A percentile compares a stretch with the other conserved stretches of the same genome.
These are phyloP conservation scores for Nymphalis polychloros DNA, from an alignment of 2,888 invertebrate species.

Conservation along the genomic window DNA sequence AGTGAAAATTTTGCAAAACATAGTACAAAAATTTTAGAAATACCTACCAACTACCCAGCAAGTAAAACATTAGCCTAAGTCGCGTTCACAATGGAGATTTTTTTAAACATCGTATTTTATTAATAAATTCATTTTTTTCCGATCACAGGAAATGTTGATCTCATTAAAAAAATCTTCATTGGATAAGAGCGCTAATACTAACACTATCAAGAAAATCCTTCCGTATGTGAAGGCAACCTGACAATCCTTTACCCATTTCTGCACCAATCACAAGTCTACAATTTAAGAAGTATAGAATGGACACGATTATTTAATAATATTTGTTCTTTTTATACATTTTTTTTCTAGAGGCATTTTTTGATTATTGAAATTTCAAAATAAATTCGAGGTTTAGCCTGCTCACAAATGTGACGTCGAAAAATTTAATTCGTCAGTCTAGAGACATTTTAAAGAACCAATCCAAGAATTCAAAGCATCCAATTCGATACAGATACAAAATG, in stretches of 20 bases:
- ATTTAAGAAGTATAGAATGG: conserved; percentile 54
- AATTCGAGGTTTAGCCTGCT: conserved; percentile 43
- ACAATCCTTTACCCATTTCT: conserved; percentile 49
- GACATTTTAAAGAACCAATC: conserved; percentile 1
- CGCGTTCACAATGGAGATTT: conserved; percentile 32
- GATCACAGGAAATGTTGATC: background rate
- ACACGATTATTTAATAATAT: conserved; percentile 47
- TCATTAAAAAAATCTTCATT: conserved; percentile 20
- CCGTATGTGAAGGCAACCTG: conserved; percentile 57
- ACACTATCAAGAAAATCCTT: conserved; percentile 73
- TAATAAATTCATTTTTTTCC: conserved; percentile 21
- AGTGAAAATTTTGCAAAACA: conserved; percentile 82
- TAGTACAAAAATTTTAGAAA: conserved; percentile 82
- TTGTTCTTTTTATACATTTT: conserved; percentile 16
- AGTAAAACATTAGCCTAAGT: conserved; percentile 56
- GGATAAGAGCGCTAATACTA: conserved; percentile 66
- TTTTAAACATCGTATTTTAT: conserved; percentile 9
- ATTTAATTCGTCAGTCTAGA: conserved; percentile 29
- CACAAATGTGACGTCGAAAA: conserved; percentile 34
- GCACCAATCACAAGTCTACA: conserved; percentile 63
- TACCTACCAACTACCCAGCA: conserved; percentile 79
- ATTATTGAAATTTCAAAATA: conserved; percentile 43
- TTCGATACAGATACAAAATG: background rate
- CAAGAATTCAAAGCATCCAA: background rate
- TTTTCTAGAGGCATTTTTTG: conserved; percentile 37